These are phyloP conservation scores for Gymnothorax javanicus DNA, from an alignment of 2,797 vertebrate genomes.

Conservation along the genomic window DNA sequence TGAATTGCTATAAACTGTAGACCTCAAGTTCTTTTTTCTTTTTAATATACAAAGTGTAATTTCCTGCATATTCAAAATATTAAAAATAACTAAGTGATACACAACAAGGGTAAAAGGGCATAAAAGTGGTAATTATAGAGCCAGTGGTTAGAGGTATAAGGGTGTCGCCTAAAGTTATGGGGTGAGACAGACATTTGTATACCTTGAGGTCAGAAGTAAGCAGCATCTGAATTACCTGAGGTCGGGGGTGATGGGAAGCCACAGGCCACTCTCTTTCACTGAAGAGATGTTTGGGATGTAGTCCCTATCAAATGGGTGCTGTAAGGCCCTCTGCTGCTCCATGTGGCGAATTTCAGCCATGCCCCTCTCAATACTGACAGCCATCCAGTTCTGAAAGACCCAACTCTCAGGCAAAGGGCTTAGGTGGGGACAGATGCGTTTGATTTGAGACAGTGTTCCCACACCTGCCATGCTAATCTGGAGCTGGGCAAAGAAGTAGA, in stretches of 20 bases:
- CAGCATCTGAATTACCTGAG: slow-evolving; percentile 51
- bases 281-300: slow-evolving; percentile 32
- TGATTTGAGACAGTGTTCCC: slow-evolving; percentile 42
- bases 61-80: neutral
- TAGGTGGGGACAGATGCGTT: slow-evolving; percentile 55
- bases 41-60: too few relatives aligned
- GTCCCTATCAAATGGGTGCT: slow-evolving; percentile 37
- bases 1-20: neutral
- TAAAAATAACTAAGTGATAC: neutral
- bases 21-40: neutral
- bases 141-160: neutral
- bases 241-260: slow-evolving; percentile 60
- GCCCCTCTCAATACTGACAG: slow-evolving; percentile 28
- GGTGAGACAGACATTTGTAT: neutral
- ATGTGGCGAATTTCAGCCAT: slow-evolving; percentile 27
- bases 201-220: neutral
- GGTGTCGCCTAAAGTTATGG: too few relatives aligned
- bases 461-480: slow-evolving; percentile 51
- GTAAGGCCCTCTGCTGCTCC: slow-evolving; percentile 42
- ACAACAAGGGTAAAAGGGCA: neutral
- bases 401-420: slow-evolving; percentile 50
- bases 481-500: slow-evolving; percentile 58
- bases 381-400: slow-evolving; percentile 56
- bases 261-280: slow-evolving; percentile 40
- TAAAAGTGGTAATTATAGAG: neutral